A percentile compares a stretch with the other conserved stretches of the same genome.
Evolutionary conservation across 2,888 invertebrate species (phyloP).

Genomic region (Hypomecis punctinalis): DNA sequence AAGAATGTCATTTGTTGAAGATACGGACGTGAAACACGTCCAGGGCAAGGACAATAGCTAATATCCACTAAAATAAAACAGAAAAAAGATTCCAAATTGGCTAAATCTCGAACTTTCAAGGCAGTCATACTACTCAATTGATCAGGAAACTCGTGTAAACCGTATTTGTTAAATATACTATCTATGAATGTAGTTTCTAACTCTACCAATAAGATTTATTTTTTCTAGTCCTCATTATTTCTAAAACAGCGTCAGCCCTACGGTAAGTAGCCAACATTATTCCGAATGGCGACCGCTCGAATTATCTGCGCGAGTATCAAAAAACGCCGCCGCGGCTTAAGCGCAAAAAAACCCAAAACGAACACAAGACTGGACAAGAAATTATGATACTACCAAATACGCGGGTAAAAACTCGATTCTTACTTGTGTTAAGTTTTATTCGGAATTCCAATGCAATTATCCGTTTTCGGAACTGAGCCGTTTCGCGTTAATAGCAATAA

Average conservation of each 20-base stretch:
- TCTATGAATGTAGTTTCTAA: no score
- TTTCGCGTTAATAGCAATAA: constrained; percentile 53
- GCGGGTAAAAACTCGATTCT: constrained; percentile 70
- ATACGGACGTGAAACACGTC: no score
- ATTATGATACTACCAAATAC: constrained; percentile 82
- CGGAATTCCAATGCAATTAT: constrained; percentile 60
- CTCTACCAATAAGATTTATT: no score
- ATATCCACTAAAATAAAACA: no score
- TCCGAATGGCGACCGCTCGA: constrained; percentile 64
- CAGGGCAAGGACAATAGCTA: no score
- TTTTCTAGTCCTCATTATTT: background rate
- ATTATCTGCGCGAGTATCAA: constrained; percentile 72
- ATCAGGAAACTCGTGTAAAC: no score
- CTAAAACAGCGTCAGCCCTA: constrained; percentile 30
- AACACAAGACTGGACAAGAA: constrained; percentile 67
- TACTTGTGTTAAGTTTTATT: constrained; percentile 56
- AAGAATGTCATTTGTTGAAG: no score
- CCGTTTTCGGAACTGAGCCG: constrained; percentile 49
- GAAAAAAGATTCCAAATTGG: no score
- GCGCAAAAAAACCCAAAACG: constrained; percentile 57
- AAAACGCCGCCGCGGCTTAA: constrained; percentile 63
- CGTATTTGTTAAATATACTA: no score
- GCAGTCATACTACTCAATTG: no score
- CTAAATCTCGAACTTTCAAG: no score
- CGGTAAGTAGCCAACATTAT: constrained; percentile 58